Conservation (phyloP, 53 echinoderm and acorn worm species). For the Holothuria scabra region DNA sequence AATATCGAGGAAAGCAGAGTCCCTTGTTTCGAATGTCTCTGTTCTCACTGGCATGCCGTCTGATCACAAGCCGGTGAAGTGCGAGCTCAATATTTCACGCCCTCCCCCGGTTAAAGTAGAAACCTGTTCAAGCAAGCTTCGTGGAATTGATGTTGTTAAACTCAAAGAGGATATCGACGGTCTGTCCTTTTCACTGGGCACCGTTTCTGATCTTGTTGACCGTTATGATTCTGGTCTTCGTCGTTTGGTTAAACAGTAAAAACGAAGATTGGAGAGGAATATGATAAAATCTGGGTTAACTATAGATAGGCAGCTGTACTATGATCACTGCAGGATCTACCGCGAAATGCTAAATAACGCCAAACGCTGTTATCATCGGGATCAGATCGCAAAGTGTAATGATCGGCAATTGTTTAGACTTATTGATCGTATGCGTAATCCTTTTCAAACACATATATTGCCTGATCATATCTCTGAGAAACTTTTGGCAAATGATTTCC, state of each 20-base stretch:
- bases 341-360: not conserved
- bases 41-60: constrained; percentile 4
- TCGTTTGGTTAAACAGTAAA: constrained; percentile 4
- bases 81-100: constrained; percentile 4
- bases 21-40: constrained; percentile 1
- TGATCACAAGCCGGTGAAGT: constrained; percentile 30
- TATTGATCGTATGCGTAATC: constrained; percentile 29
- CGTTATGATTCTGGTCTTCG: constrained; percentile 23
- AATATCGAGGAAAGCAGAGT: not conserved
- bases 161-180: not conserved
- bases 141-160: not conserved
- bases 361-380: not conserved
- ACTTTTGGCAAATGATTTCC: not conserved
- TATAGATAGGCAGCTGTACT: constrained; percentile 12
- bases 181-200: not conserved
- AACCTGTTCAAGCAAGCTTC: constrained; percentile 13
- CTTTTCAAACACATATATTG: not conserved
- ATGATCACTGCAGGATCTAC: not conserved
- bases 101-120: constrained; percentile 7
- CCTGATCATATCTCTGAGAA: not conserved
- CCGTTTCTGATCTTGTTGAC: constrained; percentile 28
- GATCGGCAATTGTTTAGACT: constrained; percentile 22
- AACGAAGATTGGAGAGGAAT: constrained; percentile 22
- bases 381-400: constrained; percentile 15
- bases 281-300: constrained; percentile 5